These are phyloP conservation scores for Ammospiza caudacuta DNA, from an alignment of 2,113 vertebrate genomes.

Conservation along the genomic window DNA sequence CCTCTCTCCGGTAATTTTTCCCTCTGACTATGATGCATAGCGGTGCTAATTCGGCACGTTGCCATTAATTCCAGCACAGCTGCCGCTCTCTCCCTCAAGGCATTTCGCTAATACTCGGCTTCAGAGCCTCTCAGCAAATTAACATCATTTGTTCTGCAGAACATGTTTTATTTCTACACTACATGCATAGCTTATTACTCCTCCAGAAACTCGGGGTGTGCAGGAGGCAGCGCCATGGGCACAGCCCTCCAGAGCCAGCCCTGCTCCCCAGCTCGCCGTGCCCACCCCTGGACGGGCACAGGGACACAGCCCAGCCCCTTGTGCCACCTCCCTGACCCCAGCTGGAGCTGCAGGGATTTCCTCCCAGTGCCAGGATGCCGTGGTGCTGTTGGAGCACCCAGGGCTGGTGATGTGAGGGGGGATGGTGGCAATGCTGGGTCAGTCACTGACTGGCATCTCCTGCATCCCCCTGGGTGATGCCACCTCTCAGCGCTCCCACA, in stretches of 20 bases:
- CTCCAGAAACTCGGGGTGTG: conserved; percentile 1
- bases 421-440: neutral
- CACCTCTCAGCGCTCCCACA: fast-evolving
- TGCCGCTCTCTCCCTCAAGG: conserved; percentile 88
- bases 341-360: neutral
- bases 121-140: conserved; percentile 89
- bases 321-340: fast-evolving
- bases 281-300: fast-evolving
- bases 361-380: fast-evolving
- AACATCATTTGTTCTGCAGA: conserved; percentile 95
- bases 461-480: neutral
- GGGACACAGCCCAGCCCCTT: neutral
- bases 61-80: conserved; percentile 94
- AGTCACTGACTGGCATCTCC: neutral
- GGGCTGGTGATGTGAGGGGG: neutral
- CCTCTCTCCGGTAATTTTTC: conserved; percentile 54
- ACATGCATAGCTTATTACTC: conserved; percentile 84
- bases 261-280: neutral
- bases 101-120: conserved; percentile 87
- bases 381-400: neutral
- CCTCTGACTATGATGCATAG: conserved; percentile 88
- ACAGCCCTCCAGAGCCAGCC: neutral
- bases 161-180: conserved; percentile 87
- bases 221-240: neutral
- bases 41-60: conserved; percentile 86